Evolutionary conservation across 1,140 invertebrate species (phyloP).

Genomic region (Micrasema minimum): DNA sequence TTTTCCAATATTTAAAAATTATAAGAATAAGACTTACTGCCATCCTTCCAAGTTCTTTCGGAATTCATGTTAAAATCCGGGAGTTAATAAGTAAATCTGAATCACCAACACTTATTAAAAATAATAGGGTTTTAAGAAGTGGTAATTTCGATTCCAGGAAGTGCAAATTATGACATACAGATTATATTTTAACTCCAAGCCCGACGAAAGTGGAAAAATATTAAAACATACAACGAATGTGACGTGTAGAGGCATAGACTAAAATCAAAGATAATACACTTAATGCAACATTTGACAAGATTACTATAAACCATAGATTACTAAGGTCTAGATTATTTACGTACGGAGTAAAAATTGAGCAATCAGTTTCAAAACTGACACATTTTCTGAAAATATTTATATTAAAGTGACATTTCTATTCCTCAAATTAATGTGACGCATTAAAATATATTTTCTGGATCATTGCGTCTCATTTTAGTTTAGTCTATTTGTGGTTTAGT

Average conservation of each 20-base stretch:
- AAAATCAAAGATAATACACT: neutral
- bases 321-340: too few relatives aligned
- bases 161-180: neutral
- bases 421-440: too few relatives aligned
- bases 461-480: too few relatives aligned
- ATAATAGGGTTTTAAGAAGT: too few relatives aligned
- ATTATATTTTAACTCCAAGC: slow-evolving; percentile 3
- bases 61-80: slow-evolving; percentile 7
- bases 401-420: too few relatives aligned
- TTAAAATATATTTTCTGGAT: too few relatives aligned
- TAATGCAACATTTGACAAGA: too few relatives aligned
- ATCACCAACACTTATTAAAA: neutral
- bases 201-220: slow-evolving; percentile 30
- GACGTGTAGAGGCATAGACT: slow-evolving; percentile 37
- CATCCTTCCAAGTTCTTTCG: slow-evolving; percentile 10
- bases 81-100: neutral
- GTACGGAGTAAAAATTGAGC: too few relatives aligned
- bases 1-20: neutral
- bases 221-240: slow-evolving; percentile 38
- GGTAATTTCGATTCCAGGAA: neutral
- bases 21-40: slow-evolving; percentile 27
- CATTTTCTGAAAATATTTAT: too few relatives aligned
- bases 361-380: too few relatives aligned
- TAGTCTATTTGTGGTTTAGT: too few relatives aligned
- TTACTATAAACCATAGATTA: too few relatives aligned